Percentiles rank a stretch among this genome's conserved stretches.
Conservation (phyloP, 1,140 invertebrate species). For the Drosophila lacertosa region DNA sequence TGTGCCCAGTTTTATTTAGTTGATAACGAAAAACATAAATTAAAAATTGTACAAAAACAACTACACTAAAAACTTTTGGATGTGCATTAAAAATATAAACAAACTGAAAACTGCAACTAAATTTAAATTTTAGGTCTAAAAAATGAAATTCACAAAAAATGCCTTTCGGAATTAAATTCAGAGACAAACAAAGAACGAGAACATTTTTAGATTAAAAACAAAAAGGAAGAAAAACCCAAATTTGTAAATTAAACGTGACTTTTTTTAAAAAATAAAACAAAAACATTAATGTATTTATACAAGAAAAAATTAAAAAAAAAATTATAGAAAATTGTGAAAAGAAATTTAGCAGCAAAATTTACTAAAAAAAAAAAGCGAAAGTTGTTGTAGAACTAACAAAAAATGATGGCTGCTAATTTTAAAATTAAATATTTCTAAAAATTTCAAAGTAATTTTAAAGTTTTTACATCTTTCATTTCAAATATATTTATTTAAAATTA, state of each 20-base stretch:
- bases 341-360: conserved; percentile 62
- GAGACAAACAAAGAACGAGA: conserved; percentile 56
- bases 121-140: conserved; percentile 79
- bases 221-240: conserved; percentile 37
- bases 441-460: not conserved
- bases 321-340: conserved; percentile 72
- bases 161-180: conserved; percentile 84
- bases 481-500: not conserved
- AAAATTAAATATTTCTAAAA: not conserved
- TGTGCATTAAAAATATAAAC: conserved; percentile 43
- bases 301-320: conserved; percentile 41
- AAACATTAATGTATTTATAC: conserved; percentile 61
- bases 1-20: conserved; percentile 68
- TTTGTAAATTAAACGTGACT: conserved; percentile 52
- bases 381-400: conserved; percentile 51
- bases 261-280: conserved; percentile 48
- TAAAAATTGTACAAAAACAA: conserved; percentile 41
- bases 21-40: conserved; percentile 40
- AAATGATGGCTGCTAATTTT: conserved; percentile 22
- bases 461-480: conserved; percentile 1
- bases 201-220: conserved; percentile 31
- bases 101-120: conserved; percentile 62
- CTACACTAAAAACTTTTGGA: conserved; percentile 43
- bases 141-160: conserved; percentile 74
- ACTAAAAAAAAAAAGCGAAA: conserved; percentile 56